These are phyloP conservation scores for Anorthoa munda DNA, from an alignment of 2,888 invertebrate species.

Conservation along the genomic window DNA sequence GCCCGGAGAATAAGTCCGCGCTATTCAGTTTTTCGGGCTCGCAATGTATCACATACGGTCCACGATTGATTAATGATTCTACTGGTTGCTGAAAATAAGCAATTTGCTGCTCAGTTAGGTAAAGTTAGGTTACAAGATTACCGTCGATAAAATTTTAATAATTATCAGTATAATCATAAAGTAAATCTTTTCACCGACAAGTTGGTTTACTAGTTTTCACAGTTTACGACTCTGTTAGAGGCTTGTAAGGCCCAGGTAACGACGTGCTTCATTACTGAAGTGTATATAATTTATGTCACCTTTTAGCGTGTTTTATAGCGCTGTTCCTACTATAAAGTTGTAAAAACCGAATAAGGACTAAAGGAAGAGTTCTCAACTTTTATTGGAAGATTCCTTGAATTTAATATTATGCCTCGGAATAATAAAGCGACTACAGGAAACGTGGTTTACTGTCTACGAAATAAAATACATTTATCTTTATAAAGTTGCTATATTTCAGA, in stretches of 20 bases:
- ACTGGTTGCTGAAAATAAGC: constrained; percentile 13
- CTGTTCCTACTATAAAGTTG: constrained; percentile 72
- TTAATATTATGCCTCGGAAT: constrained; percentile 36
- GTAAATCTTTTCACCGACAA: constrained; percentile 55
- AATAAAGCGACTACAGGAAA: constrained; percentile 52
- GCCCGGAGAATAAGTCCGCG: constrained; percentile 73
- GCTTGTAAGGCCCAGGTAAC: constrained; percentile 79
- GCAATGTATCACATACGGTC: constrained; percentile 63
- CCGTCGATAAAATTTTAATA: constrained; percentile 41
- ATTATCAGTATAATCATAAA: constrained; percentile 57
- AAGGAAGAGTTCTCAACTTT: constrained; percentile 44
- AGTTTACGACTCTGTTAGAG: constrained; percentile 77
- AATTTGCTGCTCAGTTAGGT: constrained; percentile 27
- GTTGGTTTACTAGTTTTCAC: constrained; percentile 73
- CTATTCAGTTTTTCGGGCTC: constrained; percentile 77
- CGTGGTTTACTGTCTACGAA: constrained; percentile 39
- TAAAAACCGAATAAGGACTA: constrained; percentile 64
- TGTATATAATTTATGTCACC: constrained; percentile 80
- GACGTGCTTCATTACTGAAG: constrained; percentile 82
- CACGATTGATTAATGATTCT: constrained; percentile 46
- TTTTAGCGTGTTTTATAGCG: constrained; percentile 74
- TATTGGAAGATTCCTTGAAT: constrained; percentile 53
- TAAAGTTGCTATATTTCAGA: constrained; percentile 84
- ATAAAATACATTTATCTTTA: constrained; percentile 74
- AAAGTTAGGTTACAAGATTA: constrained; percentile 18